Percentiles rank a stretch among this genome's conserved stretches.
Conservation (phyloP, 2,113 vertebrate species). For the Otis tarda region DNA sequence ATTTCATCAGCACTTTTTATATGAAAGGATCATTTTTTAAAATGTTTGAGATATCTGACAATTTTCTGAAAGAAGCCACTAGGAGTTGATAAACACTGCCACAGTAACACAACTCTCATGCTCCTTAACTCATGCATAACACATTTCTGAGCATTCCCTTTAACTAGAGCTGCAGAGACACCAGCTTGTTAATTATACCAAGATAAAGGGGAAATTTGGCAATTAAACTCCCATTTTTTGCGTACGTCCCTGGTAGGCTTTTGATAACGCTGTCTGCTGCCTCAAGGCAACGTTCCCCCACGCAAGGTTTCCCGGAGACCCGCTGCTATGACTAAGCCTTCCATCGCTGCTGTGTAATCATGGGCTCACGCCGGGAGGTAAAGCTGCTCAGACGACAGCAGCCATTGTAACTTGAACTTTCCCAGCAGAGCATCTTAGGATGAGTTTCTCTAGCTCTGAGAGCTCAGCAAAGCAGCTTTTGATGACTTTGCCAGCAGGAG, state of each 20-base stretch:
- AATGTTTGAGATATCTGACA: neutral
- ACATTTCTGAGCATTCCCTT: neutral
- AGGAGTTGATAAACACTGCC: neutral
- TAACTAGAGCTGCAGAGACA: neutral
- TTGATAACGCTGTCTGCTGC: conserved; percentile 9
- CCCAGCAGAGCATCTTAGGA: neutral
- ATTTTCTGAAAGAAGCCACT: neutral
- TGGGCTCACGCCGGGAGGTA: neutral
- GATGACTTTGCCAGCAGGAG: neutral
- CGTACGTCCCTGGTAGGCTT: neutral
- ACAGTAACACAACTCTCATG: neutral
- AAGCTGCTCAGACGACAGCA: conserved; percentile 43
- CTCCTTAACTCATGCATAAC: neutral
- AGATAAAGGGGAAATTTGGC: conserved; percentile 49
- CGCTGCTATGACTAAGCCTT: conserved; percentile 29
- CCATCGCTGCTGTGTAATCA: neutral
- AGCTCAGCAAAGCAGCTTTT: neutral
- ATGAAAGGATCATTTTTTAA: neutral
- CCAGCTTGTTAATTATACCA: conserved; percentile 34
- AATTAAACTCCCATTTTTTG: conserved; percentile 21
- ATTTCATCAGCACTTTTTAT: neutral
- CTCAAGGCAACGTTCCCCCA: conserved; percentile 16
- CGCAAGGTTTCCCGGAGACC: conserved; percentile 33
- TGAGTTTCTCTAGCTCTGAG: neutral
- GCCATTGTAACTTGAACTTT: conserved; percentile 33